phyloP scores from a whole-genome alignment of 2,888 invertebrate species.

The Encarsia formosa region DNA sequence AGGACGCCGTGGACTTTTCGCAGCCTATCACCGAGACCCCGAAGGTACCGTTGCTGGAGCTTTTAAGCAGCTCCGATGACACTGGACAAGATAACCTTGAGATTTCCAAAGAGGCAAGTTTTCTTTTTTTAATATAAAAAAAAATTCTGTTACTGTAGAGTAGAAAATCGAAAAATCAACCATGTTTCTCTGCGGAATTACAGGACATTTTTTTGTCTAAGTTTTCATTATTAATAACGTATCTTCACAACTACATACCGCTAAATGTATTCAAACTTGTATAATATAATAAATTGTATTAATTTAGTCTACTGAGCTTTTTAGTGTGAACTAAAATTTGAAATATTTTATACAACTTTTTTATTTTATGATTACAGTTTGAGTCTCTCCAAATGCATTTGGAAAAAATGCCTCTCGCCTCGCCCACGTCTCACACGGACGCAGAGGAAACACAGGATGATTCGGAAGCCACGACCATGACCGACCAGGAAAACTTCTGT shows the following conservation, averaged over 20 bases:
- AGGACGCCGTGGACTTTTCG: constrained; percentile 18
- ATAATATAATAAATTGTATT: too few relatives aligned
- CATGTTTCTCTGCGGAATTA: too few relatives aligned
- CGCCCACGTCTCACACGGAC: neutral
- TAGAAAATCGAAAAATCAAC: too few relatives aligned
- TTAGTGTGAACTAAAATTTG: too few relatives aligned
- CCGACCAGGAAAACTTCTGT: neutral
- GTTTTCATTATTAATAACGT: too few relatives aligned
- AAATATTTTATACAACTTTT: neutral
- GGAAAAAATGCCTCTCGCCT: constrained; percentile 4
- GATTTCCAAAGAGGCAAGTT: constrained; percentile 20
- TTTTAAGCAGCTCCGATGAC: constrained; percentile 22
- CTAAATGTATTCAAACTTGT: too few relatives aligned
- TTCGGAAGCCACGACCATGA: neutral
- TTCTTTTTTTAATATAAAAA: too few relatives aligned
- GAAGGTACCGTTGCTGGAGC: constrained; percentile 41
- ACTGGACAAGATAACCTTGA: constrained; percentile 13
- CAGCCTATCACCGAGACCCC: constrained; percentile 23
- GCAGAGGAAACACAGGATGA: neutral
- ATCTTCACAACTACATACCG: too few relatives aligned
- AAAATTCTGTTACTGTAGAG: neutral
- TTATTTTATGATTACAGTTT: constrained; percentile 4
- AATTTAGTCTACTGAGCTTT: too few relatives aligned
- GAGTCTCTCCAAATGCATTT: constrained; percentile 3
- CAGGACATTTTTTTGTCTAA: too few relatives aligned